These are phyloP conservation scores for Meloe dianella DNA, from an alignment of 2,888 invertebrate species.

Conservation along the genomic window DNA sequence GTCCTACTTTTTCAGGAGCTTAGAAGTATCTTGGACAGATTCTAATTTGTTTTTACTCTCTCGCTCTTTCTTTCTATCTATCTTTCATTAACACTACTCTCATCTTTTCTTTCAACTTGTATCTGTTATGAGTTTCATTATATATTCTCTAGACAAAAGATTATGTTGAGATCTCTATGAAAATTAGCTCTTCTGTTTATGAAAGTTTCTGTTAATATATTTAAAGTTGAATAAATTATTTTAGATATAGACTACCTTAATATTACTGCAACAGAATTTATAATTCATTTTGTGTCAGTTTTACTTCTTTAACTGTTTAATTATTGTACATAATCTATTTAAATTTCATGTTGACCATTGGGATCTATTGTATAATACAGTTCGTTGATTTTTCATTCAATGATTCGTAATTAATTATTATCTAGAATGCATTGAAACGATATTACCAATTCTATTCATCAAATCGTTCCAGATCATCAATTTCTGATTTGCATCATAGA, in stretches of 20 bases:
- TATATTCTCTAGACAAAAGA: slow-evolving; percentile 15
- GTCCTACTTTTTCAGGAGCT: slow-evolving; percentile 1
- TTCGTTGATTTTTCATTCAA: neutral
- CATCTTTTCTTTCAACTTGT: slow-evolving; percentile 4
- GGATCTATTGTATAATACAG: neutral
- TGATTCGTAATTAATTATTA: neutral
- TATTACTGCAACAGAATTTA: neutral
- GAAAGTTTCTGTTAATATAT: slow-evolving; percentile 24
- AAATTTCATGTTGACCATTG: neutral
- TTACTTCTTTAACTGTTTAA: neutral
- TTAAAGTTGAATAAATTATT: slow-evolving; percentile 17
- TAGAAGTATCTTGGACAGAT: neutral
- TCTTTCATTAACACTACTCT: neutral
- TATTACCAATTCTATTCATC: neutral
- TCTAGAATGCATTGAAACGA: neutral
- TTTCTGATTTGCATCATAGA: neutral
- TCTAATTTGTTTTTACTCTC: neutral
- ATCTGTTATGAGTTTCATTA: neutral
- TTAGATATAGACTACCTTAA: neutral
- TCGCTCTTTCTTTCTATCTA: neutral
- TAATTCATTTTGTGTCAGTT: neutral
- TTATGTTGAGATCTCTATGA: slow-evolving; percentile 18
- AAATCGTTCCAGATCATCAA: neutral
- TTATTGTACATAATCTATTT: neutral
- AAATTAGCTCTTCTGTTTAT: slow-evolving; percentile 26